Base-by-base conservation (phyloP, 2,113 vertebrate genomes). In the Thalassoma bifasciatum region DNA sequence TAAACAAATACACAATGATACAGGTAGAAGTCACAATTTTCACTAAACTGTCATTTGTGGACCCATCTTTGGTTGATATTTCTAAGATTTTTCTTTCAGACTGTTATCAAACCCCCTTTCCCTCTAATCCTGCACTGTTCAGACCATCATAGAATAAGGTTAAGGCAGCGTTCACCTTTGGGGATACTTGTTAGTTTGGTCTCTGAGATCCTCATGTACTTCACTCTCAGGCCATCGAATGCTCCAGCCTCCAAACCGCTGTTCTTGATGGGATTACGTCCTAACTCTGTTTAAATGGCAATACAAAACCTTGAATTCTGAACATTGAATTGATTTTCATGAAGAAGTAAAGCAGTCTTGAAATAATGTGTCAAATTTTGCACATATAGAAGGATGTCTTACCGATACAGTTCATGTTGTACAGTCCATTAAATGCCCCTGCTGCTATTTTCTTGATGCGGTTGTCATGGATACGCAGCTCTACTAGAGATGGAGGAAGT, bases 191-290 rank as follows among this genome's bases (percentile, higher is more conserved):
- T 58, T 34, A 58, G 56, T 38, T 58, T 58, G 6, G 56, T n/a
- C n/a, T 58, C 56, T 8, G 56, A 58, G 21, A 58, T 37, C 10
- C 56, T 19, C 56, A 58, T 34, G 56, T 37, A 58, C 8, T 11
- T 58, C 19, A 58, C 34, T 11, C n/a, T 13, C 26, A 58, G 56
- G 37, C 56, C 56, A 14, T 58, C 1, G n/a, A 58, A 58, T 7
- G 56, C 56, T 13, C 56, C 56, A 2, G 17, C 19, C 34, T 58
- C 56, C 34, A 58, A 38, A 21, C 56, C 56, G 8, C 56, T 38
- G 56, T 58, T 58, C 56, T 19, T 58, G 56, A 58, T 38, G 34
- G 56, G 56, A 38, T 58, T 58, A 22, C 56, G 56, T 13, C 56
- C 56, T 21, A 58, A 34, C 56, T 58, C 56, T 58, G 9, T 36